Evolutionary conservation across 1,140 invertebrate genomes (phyloP).

Genomic region (Papilio dardanus): DNA sequence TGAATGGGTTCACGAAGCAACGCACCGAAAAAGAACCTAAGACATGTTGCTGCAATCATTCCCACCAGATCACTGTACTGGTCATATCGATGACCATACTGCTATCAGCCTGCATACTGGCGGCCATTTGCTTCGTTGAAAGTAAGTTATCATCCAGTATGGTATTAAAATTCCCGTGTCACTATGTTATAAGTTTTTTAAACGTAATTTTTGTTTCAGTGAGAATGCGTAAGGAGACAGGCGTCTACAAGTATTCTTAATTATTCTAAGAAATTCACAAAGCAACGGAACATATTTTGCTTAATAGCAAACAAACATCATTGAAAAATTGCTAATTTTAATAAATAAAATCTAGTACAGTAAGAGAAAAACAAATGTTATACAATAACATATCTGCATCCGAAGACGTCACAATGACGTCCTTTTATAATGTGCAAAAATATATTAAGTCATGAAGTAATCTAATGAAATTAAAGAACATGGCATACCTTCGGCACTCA

Average conservation of each 20-base stretch:
- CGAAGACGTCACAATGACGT: not conserved
- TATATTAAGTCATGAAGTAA: not conserved
- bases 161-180: not conserved
- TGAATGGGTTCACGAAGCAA: constrained; percentile 89
- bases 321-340: not conserved
- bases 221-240: constrained; percentile 76
- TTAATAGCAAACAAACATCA: not conserved
- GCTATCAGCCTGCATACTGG: constrained; percentile 89
- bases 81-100: constrained; percentile 90
- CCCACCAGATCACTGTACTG: constrained; percentile 89
- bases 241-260: constrained; percentile 76
- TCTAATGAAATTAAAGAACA: not conserved
- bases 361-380: not conserved
- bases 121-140: constrained; percentile 88
- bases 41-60: constrained; percentile 88
- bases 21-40: constrained; percentile 70
- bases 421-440: not conserved
- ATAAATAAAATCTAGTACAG: not conserved
- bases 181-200: not conserved
- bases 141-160: too few species aligned
- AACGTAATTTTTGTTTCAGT: constrained; percentile 65
- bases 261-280: not conserved
- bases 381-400: not conserved
- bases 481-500: not conserved
- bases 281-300: not conserved